Conservation (phyloP, 2,888 invertebrate species). For the Poecilus cupreus region DNA sequence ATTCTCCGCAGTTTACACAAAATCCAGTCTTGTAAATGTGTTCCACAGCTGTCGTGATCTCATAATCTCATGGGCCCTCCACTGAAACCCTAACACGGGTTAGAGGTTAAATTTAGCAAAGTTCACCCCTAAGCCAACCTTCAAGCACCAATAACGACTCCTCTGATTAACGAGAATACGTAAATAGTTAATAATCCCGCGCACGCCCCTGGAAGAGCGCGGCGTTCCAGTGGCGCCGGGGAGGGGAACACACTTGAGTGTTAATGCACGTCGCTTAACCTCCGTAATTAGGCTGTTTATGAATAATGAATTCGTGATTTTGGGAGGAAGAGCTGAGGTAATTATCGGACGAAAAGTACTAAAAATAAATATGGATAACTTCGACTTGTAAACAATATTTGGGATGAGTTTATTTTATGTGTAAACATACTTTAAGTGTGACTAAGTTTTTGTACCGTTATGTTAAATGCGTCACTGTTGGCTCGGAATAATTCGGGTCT, state of each 20-base stretch:
- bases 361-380: constrained; percentile 12
- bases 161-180: constrained; percentile 17
- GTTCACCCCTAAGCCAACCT: neutral
- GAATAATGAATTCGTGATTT: constrained; percentile 46
- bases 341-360: neutral
- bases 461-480: too few relatives aligned
- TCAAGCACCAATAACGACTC: constrained; percentile 4
- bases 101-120: constrained; percentile 45
- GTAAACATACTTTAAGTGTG: constrained; percentile 16
- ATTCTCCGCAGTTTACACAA: neutral
- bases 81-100: neutral
- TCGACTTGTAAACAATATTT: constrained; percentile 11
- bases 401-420: neutral
- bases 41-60: constrained; percentile 25
- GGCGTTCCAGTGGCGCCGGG: neutral
- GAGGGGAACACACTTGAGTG: neutral
- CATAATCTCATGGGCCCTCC: neutral
- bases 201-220: neutral
- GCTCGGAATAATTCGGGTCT: too few relatives aligned
- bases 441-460: too few relatives aligned
- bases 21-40: neutral
- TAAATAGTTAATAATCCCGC: constrained; percentile 34
- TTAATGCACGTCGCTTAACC: constrained; percentile 18
- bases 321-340: neutral
- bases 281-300: constrained; percentile 10